These are phyloP conservation scores for Conchocele bisecta DNA, from an alignment of 2,888 invertebrate species.

Conservation along the genomic window DNA sequence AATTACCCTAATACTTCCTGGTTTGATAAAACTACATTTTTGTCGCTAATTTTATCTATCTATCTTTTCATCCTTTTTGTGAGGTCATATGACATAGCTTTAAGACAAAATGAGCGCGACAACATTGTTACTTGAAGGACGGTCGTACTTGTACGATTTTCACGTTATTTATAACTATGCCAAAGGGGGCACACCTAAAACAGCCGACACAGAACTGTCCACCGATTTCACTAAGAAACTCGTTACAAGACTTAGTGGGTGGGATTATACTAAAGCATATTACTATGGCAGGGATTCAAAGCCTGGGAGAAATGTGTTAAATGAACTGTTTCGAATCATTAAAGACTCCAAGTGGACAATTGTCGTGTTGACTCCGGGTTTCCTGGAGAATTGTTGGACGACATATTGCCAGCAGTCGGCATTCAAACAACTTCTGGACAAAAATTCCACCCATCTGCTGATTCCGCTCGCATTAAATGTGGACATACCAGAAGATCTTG, in stretches of 20 bases:
- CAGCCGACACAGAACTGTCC: constrained; percentile 5
- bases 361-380: constrained; percentile 25
- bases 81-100: no score
- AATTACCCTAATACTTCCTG: no score
- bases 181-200: not conserved
- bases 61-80: no score
- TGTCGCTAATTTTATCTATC: no score
- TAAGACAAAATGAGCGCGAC: no score
- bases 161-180: constrained; percentile 35
- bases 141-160: constrained; percentile 25
- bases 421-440: constrained; percentile 16
- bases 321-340: constrained; percentile 28
- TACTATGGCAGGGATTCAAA: constrained; percentile 38
- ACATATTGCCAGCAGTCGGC: constrained; percentile 26
- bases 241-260: not conserved
- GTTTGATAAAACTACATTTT: no score
- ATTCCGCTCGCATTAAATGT: constrained; percentile 5
- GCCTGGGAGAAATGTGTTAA: constrained; percentile 37
- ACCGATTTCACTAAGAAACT: constrained; percentile 1
- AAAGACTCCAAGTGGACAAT: constrained; percentile 18
- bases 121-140: no score
- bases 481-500: constrained; percentile 9
- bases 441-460: not conserved
- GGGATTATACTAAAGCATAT: constrained; percentile 10
- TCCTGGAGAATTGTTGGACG: constrained; percentile 32